Conservation (phyloP, 2,113 vertebrate genomes). For the Anas platyrhynchos region DNA sequence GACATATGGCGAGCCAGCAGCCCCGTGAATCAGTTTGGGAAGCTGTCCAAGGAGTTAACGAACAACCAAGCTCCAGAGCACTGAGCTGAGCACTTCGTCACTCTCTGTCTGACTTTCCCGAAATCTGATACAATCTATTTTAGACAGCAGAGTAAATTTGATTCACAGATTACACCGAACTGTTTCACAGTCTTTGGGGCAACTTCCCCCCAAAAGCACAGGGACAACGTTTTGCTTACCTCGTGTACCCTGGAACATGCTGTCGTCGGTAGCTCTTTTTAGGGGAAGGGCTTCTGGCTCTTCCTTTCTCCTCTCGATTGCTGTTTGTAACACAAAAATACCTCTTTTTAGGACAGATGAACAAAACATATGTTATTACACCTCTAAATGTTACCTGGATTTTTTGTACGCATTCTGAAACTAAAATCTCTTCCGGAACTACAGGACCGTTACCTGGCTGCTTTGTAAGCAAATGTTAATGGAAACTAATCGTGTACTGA, state of each 20-base stretch:
- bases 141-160: accelerated
- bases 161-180: not conserved
- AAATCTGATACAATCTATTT: accelerated
- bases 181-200: not conserved
- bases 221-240: conserved; percentile 65
- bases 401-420: not conserved
- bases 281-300: conserved; percentile 75
- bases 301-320: conserved; percentile 65
- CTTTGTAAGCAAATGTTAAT: not conserved
- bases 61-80: not conserved
- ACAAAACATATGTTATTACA: accelerated
- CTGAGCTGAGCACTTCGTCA: accelerated
- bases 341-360: not conserved
- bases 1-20: not conserved
- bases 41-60: not conserved
- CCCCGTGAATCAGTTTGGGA: accelerated
- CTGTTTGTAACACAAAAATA: conserved; percentile 45
- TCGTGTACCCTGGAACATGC: conserved; percentile 77
- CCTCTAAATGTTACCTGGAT: accelerated
- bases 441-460: not conserved
- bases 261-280: conserved; percentile 75
- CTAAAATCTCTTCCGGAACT: accelerated
- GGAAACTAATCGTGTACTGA: no score
- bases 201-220: not conserved
- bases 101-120: accelerated